Base-by-base conservation (phyloP, 2,113 vertebrate species). In the Lonchura striata region DNA sequence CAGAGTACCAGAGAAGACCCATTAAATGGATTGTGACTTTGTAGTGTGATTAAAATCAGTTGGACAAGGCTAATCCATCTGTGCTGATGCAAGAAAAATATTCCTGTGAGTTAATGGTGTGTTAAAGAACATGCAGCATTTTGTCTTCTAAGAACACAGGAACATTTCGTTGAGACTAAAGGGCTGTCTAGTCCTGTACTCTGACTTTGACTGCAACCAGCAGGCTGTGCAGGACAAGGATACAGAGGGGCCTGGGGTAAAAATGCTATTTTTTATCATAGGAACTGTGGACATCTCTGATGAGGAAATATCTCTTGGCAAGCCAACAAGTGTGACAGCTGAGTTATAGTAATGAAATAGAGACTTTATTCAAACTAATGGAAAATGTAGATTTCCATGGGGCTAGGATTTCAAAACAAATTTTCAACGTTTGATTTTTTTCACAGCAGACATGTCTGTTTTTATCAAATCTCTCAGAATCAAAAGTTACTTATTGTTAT, bases 51-150 rank as follows among this genome's bases (percentile, higher is more conserved):
- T 93, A 94, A 95, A 96, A 86, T 90, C 42, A 50, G 39, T 94
- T 60, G 83, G 89, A 91, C 94, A 97, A 92, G 89, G 49, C 20
- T 76, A 94, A 95, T 84, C 94, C 74, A 83, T 92, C 87, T 95
- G 79, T 70, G 82, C 79, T 90, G 89, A 91, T 87, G 86, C 82
- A 90, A 86, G 91, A 81, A 59, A 92, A 78, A 60, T 90, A 57
- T 90, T 94, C 24, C 44, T 75, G 64, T 66, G 76, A 97, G 80
- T 93, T 96, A 96, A 96, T 94, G 95, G 91, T 59, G 80, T 92
- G 76, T 93, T 95, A 96, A 90, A 92, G 80, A 96, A 78, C 82
- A 90, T 31, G 50, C 54, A 94, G 53, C 39, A 63, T 66, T 92
- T 92, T 2, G 2, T 83, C 86, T 90, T 92, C 92, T 75, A 86